Base-by-base conservation (phyloP, 2,888 invertebrate species). In the Ophion ventricosus region DNA sequence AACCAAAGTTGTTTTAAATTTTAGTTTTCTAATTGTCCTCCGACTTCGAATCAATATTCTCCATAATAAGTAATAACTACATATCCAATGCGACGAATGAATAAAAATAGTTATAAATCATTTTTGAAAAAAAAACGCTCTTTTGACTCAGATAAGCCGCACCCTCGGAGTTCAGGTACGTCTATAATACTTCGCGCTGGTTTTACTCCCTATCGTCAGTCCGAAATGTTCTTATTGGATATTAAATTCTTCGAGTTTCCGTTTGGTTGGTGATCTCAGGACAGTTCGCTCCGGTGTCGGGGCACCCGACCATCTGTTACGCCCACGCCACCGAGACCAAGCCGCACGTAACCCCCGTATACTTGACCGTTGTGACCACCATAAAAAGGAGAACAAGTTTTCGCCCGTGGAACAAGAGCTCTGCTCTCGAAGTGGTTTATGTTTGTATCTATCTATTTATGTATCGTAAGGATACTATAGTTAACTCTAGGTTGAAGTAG, bases 321-420 rank as follows among this genome's bases (percentile, higher is more conserved):
- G 66, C 87, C 87, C 87, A 87, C 87, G 85, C 86, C 63, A 69
- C 80, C 79, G 63, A 40, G 63, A 49, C 69, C 49, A 63, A 81
- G 75, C 85, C 86, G 79, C 84, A 84, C 85, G 81, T 85, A 83
- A 86, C 83, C 76, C 82, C 76, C 85, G 82, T 81, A 64, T 79
- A 70, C 79, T 79, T 79, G 79, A 72, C 69, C 78, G 70, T 78
- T 49, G 61, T 66, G 72, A 61, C 56, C 74, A 80, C 69, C 75
- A 66, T 84, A 86, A 86, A 86, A 85, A 82, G 76, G 82, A 85
- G 82, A 87, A 88, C 87, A 86, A 88, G 87, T 88, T 88, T 84
- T 87, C 80, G 86, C 85, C 61, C 81, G 64, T 83, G 86, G 85
- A 87, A 87, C 87, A 86, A 87, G 87, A 84, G 87, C 81, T 67